Percentiles rank a stretch among this genome's conserved stretches.
Evolutionary conservation across 1,140 invertebrate species (phyloP).

Genomic region (Dendroctonus valens): DNA sequence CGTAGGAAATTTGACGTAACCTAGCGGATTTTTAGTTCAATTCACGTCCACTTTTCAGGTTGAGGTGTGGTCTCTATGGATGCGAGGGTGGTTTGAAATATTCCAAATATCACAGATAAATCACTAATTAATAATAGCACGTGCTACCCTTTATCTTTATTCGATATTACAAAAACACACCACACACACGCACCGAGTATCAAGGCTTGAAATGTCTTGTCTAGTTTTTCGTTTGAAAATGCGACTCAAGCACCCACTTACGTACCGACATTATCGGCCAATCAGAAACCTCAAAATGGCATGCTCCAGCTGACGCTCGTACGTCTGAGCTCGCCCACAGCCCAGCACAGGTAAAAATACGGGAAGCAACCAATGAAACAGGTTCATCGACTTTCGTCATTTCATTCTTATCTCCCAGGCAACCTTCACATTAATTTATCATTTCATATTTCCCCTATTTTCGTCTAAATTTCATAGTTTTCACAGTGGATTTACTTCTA

Average conservation of each 20-base stretch:
- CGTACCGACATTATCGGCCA: not conserved
- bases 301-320: slow-evolving; percentile 12
- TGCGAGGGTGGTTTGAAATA: slow-evolving; percentile 33
- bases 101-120: slow-evolving; percentile 43
- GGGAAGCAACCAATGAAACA: slow-evolving; percentile 10
- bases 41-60: slow-evolving; percentile 32
- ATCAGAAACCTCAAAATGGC: not conserved
- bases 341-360: slow-evolving; percentile 10
- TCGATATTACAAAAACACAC: slow-evolving; percentile 37
- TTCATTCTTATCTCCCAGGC: slow-evolving; percentile 2
- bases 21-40: slow-evolving; percentile 29
- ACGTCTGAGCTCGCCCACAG: slow-evolving; percentile 1
- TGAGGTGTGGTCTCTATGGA: slow-evolving; percentile 16
- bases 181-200: slow-evolving; percentile 35
- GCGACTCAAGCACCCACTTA: not conserved
- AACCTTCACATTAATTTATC: too few relatives aligned
- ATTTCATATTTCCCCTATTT: too few relatives aligned
- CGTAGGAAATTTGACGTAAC: slow-evolving; percentile 48
- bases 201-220: slow-evolving; percentile 35
- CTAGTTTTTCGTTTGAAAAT: slow-evolving; percentile 29
- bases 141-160: slow-evolving; percentile 35
- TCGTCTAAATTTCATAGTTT: too few relatives aligned
- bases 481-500: too few relatives aligned
- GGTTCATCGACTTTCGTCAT: slow-evolving; percentile 14
- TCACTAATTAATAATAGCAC: slow-evolving; percentile 39